Conservation (phyloP, 2,113 vertebrate species). For the Geococcyx californianus region DNA sequence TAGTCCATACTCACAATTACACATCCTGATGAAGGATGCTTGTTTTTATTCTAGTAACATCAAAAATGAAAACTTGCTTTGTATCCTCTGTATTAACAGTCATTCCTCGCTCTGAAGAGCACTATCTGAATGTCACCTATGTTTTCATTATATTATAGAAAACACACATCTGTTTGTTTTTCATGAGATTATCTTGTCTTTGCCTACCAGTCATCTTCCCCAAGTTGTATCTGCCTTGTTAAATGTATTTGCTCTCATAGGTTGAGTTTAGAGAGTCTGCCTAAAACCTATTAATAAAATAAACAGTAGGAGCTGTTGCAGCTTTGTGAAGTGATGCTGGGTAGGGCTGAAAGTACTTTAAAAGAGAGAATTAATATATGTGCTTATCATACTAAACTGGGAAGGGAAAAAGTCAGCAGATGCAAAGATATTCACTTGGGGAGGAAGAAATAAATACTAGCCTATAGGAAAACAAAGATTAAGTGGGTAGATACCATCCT, state of each 20-base stretch:
- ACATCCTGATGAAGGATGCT: not conserved
- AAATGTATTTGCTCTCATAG: not conserved
- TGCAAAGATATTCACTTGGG: not conserved
- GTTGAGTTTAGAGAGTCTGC: not conserved
- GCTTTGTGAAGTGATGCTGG: not conserved
- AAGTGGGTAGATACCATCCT: not conserved
- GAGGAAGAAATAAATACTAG: not conserved
- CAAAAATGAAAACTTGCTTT: not conserved
- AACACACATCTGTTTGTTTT: not conserved
- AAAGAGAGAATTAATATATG: not conserved
- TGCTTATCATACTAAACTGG: not conserved
- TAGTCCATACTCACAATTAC: not conserved
- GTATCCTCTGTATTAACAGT: not conserved
- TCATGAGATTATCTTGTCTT: not conserved
- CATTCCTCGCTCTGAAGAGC: not conserved
- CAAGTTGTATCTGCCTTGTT: not conserved
- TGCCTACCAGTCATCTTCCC: not conserved
- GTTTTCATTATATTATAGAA: not conserved
- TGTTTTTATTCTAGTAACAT: not conserved
- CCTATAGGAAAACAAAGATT: not conserved
- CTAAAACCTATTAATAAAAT: not conserved
- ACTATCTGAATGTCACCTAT: not conserved
- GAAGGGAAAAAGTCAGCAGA: not conserved
- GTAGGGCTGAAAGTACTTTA: not conserved
- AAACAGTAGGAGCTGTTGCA: not conserved